These are phyloP conservation scores for Macrosteles quadrilineatus DNA, from an alignment of 1,140 invertebrate genomes.

Conservation along the genomic window DNA sequence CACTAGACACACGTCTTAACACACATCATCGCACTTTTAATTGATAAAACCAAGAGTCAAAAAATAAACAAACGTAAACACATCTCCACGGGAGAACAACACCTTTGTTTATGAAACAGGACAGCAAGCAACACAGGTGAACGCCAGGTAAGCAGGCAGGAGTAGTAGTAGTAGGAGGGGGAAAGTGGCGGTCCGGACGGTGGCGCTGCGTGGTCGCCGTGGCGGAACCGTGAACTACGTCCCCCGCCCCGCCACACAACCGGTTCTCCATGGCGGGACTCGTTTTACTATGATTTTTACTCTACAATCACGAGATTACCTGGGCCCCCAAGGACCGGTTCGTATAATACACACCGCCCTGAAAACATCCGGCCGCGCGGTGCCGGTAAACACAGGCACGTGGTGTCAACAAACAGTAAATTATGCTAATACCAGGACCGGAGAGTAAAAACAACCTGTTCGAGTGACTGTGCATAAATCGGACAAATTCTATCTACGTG, in stretches of 20 bases:
- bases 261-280: conserved; percentile 17
- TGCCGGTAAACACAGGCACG: conserved; percentile 12
- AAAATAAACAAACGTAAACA: conserved; percentile 18
- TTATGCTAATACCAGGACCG: background rate
- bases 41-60: conserved; percentile 12
- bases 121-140: background rate
- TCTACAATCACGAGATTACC: conserved; percentile 10
- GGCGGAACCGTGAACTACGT: conserved; percentile 4
- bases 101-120: conserved; percentile 31
- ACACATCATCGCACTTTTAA: background rate
- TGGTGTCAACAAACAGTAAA: background rate
- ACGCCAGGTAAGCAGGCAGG: background rate
- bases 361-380: background rate
- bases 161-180: background rate
- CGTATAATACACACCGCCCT: background rate
- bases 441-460: background rate
- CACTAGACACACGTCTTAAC: background rate
- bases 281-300: conserved; percentile 33
- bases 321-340: conserved; percentile 1
- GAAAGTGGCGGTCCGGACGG: background rate
- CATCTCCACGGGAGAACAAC: conserved; percentile 15
- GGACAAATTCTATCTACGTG: too few relatives aligned
- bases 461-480: background rate
- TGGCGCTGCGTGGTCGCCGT: background rate
- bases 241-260: background rate